Base-by-base conservation (phyloP, 1,140 invertebrate species). In the Zaprionus davidi region DNA sequence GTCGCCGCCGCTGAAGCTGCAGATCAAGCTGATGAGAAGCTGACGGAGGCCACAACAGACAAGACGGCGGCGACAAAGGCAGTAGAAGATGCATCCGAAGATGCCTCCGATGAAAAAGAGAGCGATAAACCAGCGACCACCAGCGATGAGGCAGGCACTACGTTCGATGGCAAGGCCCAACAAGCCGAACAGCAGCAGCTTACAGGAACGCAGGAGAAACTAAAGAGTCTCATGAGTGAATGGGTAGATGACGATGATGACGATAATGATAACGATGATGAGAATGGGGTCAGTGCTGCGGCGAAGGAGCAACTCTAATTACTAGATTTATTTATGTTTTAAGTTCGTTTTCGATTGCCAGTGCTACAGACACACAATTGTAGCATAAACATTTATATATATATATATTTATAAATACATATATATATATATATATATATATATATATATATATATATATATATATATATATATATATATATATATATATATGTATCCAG, bases 241-340 rank as follows among this genome's bases (percentile, higher is more conserved):
- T 92, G 91, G 91, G 90, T 62, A 2, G 87, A 92, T 46, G 92
- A 92, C 56, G 91, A 92, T 9, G 91, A 92, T 51, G 88, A 82
- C 4, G 84, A 90, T 36, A 83, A 90, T 49, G 83, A 91, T 11
- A 90, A 91, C 26, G 88, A 91, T 53, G 90, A 90, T 55, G 85
- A 87, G 71, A 87, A 86, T 79, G 82, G 80, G 41, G 86, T 91
- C 24, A 87, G 72, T 79, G 87, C 84, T 67, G 78, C 71, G 68
- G 78, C 82, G 72, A 87, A 90, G 38, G 82, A 77, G 71, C 75
- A 90, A 55, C 86, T 91, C 76, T 92, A 84, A 92, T 77, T 85
- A 76, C 67, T 90, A 90, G 83, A 91, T 82, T 92, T 92, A 92
- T 82, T 90, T 91, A 85, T 86, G 75, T 91, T 91, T 76, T 90